Evolutionary conservation across 2,888 invertebrate genomes (phyloP).

Genomic region (Arenicola marina): DNA sequence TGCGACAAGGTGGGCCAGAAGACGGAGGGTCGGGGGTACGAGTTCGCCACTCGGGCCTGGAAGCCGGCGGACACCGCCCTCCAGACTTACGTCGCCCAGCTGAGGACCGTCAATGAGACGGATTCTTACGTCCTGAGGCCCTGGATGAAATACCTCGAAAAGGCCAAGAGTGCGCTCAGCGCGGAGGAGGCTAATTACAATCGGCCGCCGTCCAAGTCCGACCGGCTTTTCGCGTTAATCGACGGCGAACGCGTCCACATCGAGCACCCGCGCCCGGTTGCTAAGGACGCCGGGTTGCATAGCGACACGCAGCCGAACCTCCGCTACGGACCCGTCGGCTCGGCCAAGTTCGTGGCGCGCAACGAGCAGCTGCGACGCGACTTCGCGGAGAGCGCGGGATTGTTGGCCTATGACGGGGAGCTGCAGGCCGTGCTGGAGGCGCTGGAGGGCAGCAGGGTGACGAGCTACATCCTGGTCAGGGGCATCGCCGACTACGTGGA

Average conservation of each 20-base stretch:
- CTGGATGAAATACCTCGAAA: too few relatives aligned
- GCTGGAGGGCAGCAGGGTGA: conserved; percentile 74
- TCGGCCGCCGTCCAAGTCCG: conserved; percentile 45
- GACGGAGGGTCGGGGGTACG: conserved; percentile 42
- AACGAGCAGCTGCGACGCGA: conserved; percentile 82
- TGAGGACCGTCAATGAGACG: conserved; percentile 62
- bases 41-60: conserved; percentile 44
- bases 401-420: conserved; percentile 90
- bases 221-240: conserved; percentile 41
- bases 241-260: conserved; percentile 35
- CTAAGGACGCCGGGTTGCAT: conserved; percentile 16
- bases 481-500: conserved; percentile 95
- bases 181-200: too few relatives aligned
- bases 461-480: conserved; percentile 66
- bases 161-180: too few relatives aligned
- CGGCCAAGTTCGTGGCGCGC: conserved; percentile 79
- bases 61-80: conserved; percentile 76
- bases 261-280: too few relatives aligned
- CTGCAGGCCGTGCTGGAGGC: conserved; percentile 94
- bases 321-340: conserved; percentile 78
- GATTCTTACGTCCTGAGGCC: too few relatives aligned
- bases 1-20: conserved; percentile 68
- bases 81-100: conserved; percentile 73
- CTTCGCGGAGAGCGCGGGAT: conserved; percentile 80
- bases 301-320: conserved; percentile 68